Percentiles rank a stretch among this genome's conserved stretches.
phyloP scores from a whole-genome alignment of 2,113 vertebrate species.

The Paraplagusia blochii region DNA sequence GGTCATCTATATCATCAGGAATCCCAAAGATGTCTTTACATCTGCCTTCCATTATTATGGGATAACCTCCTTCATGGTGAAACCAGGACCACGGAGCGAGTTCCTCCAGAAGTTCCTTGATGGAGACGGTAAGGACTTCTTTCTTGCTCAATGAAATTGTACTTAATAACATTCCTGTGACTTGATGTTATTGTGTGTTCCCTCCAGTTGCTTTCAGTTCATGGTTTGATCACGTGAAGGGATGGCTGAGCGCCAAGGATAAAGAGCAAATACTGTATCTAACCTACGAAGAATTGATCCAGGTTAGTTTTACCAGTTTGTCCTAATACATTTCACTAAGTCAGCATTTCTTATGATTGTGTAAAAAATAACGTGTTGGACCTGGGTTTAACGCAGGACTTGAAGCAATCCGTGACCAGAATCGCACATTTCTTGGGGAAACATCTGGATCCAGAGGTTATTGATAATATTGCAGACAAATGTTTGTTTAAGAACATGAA shows the following conservation, averaged over 20 bases:
- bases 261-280: constrained; percentile 57
- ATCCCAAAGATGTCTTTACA: constrained; percentile 74
- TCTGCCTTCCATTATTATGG: constrained; percentile 66
- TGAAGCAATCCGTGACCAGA: constrained; percentile 42
- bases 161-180: too few species aligned
- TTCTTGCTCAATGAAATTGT: too few species aligned
- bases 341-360: too few species aligned
- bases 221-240: constrained; percentile 76
- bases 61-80: constrained; percentile 59
- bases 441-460: constrained; percentile 46
- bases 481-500: constrained; percentile 75
- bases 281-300: constrained; percentile 53
- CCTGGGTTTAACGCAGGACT: constrained; percentile 58
- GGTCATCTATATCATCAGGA: constrained; percentile 72
- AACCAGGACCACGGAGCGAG: constrained; percentile 60
- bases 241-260: constrained; percentile 64
- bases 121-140: constrained; percentile 59
- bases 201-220: constrained; percentile 68
- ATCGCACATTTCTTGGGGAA: constrained; percentile 59
- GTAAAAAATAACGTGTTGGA: background rate
- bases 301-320: constrained; percentile 26
- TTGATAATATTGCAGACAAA: constrained; percentile 54
- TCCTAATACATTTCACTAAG: background rate
- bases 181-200: background rate
- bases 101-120: constrained; percentile 73